Evolutionary conservation across 1,140 invertebrate genomes (phyloP).

Genomic region (Melanaphis sacchari): DNA sequence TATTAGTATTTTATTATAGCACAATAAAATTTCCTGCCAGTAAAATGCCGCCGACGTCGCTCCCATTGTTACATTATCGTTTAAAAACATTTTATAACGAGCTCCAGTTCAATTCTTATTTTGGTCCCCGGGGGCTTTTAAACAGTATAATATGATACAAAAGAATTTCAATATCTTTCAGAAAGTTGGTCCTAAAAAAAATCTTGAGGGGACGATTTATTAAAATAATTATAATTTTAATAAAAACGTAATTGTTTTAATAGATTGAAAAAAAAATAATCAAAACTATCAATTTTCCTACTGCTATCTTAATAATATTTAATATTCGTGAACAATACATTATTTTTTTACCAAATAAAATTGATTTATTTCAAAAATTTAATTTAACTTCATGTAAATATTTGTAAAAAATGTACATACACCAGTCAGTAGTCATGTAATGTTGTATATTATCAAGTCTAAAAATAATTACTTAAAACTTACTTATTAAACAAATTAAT

Average conservation of each 20-base stretch:
- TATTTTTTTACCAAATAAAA: neutral
- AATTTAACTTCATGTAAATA: neutral
- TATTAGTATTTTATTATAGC: constrained; percentile 25
- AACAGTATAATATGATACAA: constrained; percentile 20
- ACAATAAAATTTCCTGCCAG: constrained; percentile 32
- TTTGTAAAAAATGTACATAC: neutral
- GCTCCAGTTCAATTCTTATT: constrained; percentile 37
- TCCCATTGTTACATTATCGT: constrained; percentile 43
- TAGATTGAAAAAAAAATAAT: neutral
- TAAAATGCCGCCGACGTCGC: neutral
- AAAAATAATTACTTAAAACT: neutral
- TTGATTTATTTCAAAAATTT: constrained; percentile 7
- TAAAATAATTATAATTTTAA: constrained; percentile 55
- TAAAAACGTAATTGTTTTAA: constrained; percentile 31
- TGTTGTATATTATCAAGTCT: neutral
- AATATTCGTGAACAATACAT: neutral
- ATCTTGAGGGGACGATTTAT: neutral
- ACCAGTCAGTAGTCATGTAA: neutral
- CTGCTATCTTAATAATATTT: neutral
- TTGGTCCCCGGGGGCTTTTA: constrained; percentile 25
- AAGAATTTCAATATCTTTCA: constrained; percentile 51
- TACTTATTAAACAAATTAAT: neutral
- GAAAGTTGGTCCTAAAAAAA: neutral
- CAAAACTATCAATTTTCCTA: neutral
- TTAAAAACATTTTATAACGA: constrained; percentile 50